Evolutionary conservation across 2,113 vertebrate species (phyloP), one percentile per base, ranked within the genome.

Genomic region (Nibea coibor): DNA sequence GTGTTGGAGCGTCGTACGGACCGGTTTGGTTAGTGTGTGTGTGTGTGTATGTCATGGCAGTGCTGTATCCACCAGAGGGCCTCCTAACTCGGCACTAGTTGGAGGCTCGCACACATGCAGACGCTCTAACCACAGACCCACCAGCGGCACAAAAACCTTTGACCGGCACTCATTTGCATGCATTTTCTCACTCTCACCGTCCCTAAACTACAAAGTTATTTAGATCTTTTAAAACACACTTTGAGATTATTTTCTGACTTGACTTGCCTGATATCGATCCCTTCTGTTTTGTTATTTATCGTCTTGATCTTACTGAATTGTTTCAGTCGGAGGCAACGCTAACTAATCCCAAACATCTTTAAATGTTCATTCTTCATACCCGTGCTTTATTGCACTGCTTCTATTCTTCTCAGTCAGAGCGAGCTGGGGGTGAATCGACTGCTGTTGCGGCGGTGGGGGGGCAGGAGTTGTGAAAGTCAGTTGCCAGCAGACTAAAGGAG

Each of bases 41-140:
- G 76, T 85, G 24, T 26, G 24, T 26, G 24, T 26, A 12, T 90
- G 92, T 88, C 72, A 85, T 90, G 81, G 86, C 84, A 58, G 75
- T 17, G 89, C 75, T 89, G 87, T 93, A 95, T 96, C 97, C 98
- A 98, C 96, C 95, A 99, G 98, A 99, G 98, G 98, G 98, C 97
- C 96, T 96, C 96, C 96, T 97, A 96, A 96, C 95, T 96, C 96
- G 96, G 74, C 82, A 48, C 54, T 82, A 67, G 69, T 82, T 70
- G 43, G 58, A 82, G 78, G 64, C 78, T 80, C 68, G 56, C 56
- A 59, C 76, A 80, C 80, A 79, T 28, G 3, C 53, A 45, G 57
- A 24, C 8, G n/a, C 57, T 69, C 64, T 17, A 24, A 56, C 57
- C 16, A 28, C 72, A 74, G 72, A 76, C 80, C 22, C 78, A 82